Base-by-base conservation (phyloP, 2,888 invertebrate species). In the Hipparchia semele region DNA sequence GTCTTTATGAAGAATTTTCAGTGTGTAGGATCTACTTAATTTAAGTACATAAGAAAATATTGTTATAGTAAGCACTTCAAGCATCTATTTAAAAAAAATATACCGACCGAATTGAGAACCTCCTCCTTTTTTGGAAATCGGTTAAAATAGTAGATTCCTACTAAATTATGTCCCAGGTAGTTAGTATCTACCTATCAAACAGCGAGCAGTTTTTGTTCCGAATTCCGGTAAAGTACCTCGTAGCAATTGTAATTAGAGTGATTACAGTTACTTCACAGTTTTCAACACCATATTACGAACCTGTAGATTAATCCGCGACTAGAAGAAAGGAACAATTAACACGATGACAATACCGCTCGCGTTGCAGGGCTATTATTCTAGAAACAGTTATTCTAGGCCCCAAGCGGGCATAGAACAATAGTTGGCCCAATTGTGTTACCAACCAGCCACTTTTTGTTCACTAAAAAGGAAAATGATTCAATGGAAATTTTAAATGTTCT, bases 261-360 rank as follows among this genome's bases (percentile, higher is more conserved):
- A 49, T 49, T 7, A 58, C 58, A 6, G 49, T 49, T 62, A n/a
- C 62, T 51, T 65, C 61, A 69, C 51, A 53, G n/a, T 53, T 58
- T 68, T 51, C 60, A 69, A 56, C 70, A 45, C 70, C 46, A 46
- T 45, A 70, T 64, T 70, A 56, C 39, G 70, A 62, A 64, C 62
- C 70, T 70, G 70, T 70, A 64, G 62, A 70, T 64, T 70, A 70
- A 70, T 85, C 84, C 87, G 86, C 82, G 78, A 83, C 83, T 85
- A 84, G 87, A 86, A 84, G 88, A 87, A 84, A 86, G 84, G 84
- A 81, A 87, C 88, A 88, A 90, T 89, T 88, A 88, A 79, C 79
- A 78, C 80, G 82, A 83, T 86, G 84, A 89, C 89, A 90, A 89
- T 87, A 86, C 86, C 85, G 82, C 70, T 80, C 79, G 85, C 83